Conservation (phyloP, 1,140 invertebrate species). For the honey bee (Apis mellifera) region Amel_HAv3.1 CM009934.2:5084001-5084500, state of each 20-base stretch:
- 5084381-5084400: background rate
- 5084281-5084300: background rate
- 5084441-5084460: background rate
- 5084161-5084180: no score
- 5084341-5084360: background rate
- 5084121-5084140: background rate
- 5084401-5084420: background rate
- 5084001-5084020: constrained; percentile 49
- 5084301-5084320: constrained; percentile 4
- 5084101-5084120: constrained; percentile 32
- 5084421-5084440: background rate
- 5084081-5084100: constrained; percentile 49
- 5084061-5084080: constrained; percentile 49
- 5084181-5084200: background rate
- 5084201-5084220: constrained; percentile 4
- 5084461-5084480: no score
- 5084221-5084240: background rate
- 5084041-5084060: constrained; percentile 31
- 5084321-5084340: background rate
- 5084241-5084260: background rate
- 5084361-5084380: constrained; percentile 16
- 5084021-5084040: background rate
- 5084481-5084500: no score
- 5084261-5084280: background rate
- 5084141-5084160: background rate